These are phyloP conservation scores for Latheticus oryzae DNA, from an alignment of 2,888 invertebrate genomes.

Conservation along the genomic window DNA sequence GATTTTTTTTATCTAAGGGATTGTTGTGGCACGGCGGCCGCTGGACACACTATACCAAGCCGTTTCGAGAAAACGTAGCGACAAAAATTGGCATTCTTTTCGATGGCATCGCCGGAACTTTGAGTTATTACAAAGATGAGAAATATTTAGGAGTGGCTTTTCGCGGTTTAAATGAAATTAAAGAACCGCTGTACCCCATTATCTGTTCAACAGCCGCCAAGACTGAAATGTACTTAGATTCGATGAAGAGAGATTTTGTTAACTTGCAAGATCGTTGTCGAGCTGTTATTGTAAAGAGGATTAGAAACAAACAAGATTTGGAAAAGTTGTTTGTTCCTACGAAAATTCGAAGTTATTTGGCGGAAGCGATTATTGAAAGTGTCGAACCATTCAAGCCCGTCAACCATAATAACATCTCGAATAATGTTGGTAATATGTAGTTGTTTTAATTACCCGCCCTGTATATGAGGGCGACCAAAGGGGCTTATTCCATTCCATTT, in stretches of 20 bases:
- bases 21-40: constrained; percentile 75
- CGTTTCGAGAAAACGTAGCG: constrained; percentile 77
- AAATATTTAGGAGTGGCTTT: constrained; percentile 78
- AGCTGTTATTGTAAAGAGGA: constrained; percentile 71
- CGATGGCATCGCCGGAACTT: constrained; percentile 76
- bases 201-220: constrained; percentile 80
- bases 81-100: constrained; percentile 76
- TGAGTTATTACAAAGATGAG: constrained; percentile 79
- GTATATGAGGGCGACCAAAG: too few species aligned
- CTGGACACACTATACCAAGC: constrained; percentile 73
- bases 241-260: constrained; percentile 72
- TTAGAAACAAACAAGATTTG: constrained; percentile 67
- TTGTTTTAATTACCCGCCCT: too few species aligned
- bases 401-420: constrained; percentile 54
- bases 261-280: constrained; percentile 77
- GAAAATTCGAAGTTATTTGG: constrained; percentile 70
- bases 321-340: constrained; percentile 71
- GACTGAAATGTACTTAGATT: constrained; percentile 76
- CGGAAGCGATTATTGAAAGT: constrained; percentile 66
- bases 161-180: constrained; percentile 71
- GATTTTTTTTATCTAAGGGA: too few species aligned
- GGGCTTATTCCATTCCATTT: too few species aligned
- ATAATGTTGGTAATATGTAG: constrained; percentile 44
- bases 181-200: constrained; percentile 75
- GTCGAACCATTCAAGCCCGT: constrained; percentile 60